These are phyloP conservation scores for Hermetia illucens DNA, from an alignment of 1,140 invertebrate genomes.

Conservation along the genomic window DNA sequence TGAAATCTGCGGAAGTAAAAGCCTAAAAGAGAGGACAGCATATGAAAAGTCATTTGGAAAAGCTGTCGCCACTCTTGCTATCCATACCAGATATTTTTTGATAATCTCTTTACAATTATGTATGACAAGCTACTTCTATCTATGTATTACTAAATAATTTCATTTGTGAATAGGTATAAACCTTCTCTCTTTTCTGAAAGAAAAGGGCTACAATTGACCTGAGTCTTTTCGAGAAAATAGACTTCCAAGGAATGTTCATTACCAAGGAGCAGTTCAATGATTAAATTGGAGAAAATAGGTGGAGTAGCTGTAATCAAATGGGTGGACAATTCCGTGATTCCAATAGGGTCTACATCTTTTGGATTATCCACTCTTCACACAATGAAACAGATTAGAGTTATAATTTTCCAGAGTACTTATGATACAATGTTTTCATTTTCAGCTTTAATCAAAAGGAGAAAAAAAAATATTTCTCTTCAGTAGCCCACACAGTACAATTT, in stretches of 20 bases:
- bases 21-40: slow-evolving; percentile 5
- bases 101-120: slow-evolving; percentile 5
- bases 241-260: too few relatives aligned
- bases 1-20: slow-evolving; percentile 18
- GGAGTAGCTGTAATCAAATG: slow-evolving; percentile 4
- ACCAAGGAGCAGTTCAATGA: slow-evolving; percentile 8
- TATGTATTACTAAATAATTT: too few relatives aligned
- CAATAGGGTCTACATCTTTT: slow-evolving; percentile 12
- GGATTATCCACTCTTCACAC: slow-evolving; percentile 8
- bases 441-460: too few relatives aligned
- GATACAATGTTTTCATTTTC: too few relatives aligned
- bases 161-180: slow-evolving; percentile 16
- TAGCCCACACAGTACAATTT: slow-evolving; percentile 15
- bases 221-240: slow-evolving; percentile 14
- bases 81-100: slow-evolving; percentile 12
- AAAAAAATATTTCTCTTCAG: too few relatives aligned
- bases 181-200: slow-evolving; percentile 10
- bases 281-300: slow-evolving; percentile 7
- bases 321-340: slow-evolving; percentile 10
- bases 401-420: slow-evolving; percentile 2
- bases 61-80: slow-evolving; percentile 12
- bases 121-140: slow-evolving; percentile 14
- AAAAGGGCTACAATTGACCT: slow-evolving; percentile 8
- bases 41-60: slow-evolving; percentile 15
- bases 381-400: slow-evolving; percentile 3